Evolutionary conservation across 2,113 vertebrate species (phyloP).

Genomic region (Myrmophylax atrothorax): DNA sequence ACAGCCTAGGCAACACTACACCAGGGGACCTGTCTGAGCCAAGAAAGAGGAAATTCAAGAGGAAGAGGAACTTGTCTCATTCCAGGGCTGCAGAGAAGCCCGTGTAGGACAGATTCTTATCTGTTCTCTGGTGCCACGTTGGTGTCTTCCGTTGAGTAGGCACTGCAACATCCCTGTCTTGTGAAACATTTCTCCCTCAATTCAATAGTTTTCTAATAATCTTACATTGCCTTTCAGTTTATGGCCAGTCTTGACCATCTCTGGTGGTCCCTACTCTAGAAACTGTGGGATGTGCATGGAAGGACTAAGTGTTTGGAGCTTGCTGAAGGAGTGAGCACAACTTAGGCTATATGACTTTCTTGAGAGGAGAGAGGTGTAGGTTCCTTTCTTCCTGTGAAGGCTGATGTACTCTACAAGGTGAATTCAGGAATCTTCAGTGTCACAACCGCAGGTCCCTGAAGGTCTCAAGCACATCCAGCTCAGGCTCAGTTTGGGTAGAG

Average conservation of each 20-base stretch:
- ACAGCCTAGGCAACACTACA: fast-evolving
- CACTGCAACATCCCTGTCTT: not conserved
- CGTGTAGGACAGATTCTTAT: not conserved
- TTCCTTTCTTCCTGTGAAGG: not conserved
- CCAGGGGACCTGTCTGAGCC: not conserved
- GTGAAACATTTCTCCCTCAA: not conserved
- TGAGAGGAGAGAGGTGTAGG: not conserved
- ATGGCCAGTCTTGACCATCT: not conserved
- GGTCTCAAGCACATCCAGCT: not conserved
- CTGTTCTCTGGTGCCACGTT: not conserved
- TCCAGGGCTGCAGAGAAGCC: not conserved
- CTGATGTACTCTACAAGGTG: not conserved
- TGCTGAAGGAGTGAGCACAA: not conserved
- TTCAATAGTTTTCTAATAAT: not conserved
- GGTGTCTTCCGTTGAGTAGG: not conserved
- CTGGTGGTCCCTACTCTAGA: not conserved
- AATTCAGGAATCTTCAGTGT: not conserved
- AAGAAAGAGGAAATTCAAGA: not conserved
- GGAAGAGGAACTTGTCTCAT: not conserved
- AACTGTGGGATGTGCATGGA: not conserved
- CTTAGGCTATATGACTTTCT: not conserved
- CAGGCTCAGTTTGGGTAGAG: not conserved
- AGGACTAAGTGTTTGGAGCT: not conserved
- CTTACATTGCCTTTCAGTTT: not conserved
- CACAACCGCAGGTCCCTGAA: not conserved